These are phyloP conservation scores for Gallinago paraguaiae DNA, from an alignment of 2,113 vertebrate species.

Conservation along the genomic window DNA sequence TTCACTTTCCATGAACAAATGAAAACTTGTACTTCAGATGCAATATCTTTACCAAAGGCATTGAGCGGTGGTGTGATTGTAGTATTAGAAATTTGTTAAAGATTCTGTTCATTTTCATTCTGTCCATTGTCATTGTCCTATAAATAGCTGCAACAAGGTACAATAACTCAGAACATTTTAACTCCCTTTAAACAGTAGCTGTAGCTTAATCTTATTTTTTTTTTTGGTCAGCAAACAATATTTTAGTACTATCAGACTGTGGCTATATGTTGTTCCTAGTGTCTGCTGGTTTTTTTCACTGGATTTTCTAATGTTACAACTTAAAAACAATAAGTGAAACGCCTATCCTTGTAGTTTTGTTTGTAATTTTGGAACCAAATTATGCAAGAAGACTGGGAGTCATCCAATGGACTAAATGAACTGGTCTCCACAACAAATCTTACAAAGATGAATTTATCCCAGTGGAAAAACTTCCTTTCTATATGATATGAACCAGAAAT, in stretches of 20 bases:
- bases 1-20: background rate
- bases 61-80: background rate
- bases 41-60: background rate
- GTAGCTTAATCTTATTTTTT: background rate
- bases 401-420: fast-evolving
- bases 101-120: background rate
- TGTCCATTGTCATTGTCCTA: background rate
- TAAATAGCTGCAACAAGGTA: background rate
- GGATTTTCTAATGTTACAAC: background rate
- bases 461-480: background rate
- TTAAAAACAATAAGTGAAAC: background rate
- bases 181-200: background rate
- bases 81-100: background rate
- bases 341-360: background rate
- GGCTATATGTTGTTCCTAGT: background rate
- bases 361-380: background rate
- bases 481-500: background rate
- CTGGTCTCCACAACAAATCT: background rate
- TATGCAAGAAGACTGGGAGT: background rate
- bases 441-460: background rate
- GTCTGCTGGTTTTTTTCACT: background rate
- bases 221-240: background rate
- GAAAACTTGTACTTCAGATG: background rate
- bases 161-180: background rate
- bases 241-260: background rate